phyloP scores from a whole-genome alignment of 1,140 invertebrate species.

The Eulimnadia texana region DNA sequence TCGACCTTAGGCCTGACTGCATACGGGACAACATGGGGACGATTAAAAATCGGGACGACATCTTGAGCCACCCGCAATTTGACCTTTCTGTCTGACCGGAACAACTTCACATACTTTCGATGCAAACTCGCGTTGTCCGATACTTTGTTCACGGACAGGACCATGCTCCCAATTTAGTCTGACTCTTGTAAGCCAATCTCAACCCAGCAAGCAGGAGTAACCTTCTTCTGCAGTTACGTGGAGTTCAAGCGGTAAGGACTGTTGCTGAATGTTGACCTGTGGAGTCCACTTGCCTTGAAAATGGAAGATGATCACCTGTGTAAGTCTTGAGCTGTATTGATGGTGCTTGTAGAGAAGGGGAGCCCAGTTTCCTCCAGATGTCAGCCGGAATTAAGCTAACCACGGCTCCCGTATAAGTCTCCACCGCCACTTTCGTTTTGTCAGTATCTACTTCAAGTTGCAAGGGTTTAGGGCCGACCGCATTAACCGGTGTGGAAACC shows the following conservation, averaged over 20 bases:
- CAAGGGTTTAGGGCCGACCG: too few species aligned
- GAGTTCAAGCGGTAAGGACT: background rate
- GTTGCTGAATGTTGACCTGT: background rate
- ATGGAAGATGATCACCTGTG: background rate
- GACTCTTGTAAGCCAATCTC: background rate
- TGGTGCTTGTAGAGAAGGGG: background rate
- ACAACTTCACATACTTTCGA: constrained; percentile 1
- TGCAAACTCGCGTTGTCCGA: constrained; percentile 1
- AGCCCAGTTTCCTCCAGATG: background rate
- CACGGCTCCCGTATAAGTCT: constrained; percentile 13
- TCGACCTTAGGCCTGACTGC: constrained; percentile 5
- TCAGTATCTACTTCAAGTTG: too few species aligned
- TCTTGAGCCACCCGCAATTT: too few species aligned
- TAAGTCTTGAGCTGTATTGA: background rate
- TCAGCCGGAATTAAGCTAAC: constrained; percentile 5
- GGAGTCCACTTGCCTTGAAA: background rate
- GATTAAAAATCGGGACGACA: constrained; percentile 10
- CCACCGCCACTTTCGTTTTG: background rate
- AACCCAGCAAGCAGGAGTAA: too few species aligned
- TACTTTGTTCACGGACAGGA: background rate
- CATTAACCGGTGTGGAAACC: too few species aligned
- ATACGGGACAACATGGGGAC: constrained; percentile 9
- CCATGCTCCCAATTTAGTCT: background rate
- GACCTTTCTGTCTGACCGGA: constrained; percentile 1
- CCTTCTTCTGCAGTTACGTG: too few species aligned